Evolutionary conservation across 2,113 vertebrate genomes (phyloP).

Genomic region (Sturnira hondurensis): DNA sequence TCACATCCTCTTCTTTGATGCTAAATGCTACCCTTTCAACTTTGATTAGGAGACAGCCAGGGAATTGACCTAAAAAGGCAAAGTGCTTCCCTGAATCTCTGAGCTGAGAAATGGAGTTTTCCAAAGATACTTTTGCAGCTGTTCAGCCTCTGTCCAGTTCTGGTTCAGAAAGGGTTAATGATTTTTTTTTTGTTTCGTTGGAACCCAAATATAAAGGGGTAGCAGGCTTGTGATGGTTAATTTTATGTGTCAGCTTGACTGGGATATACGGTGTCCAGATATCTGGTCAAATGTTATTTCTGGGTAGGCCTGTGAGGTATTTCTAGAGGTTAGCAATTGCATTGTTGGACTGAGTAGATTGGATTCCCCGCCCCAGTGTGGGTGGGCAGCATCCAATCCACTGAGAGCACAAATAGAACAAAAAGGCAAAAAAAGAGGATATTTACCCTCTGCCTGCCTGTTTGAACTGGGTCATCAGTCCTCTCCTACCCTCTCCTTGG

Average conservation of each 20-base stretch:
- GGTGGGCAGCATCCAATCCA: not conserved
- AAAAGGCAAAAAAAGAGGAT: not conserved
- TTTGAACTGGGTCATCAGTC: not conserved
- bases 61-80: not conserved
- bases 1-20: not conserved
- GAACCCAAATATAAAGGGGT: not conserved
- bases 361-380: not conserved
- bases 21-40: not conserved
- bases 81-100: not conserved
- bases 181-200: not conserved
- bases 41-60: not conserved
- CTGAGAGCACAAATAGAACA: not conserved
- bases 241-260: not conserved
- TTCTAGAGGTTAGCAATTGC: not conserved
- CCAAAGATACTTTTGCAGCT: not conserved
- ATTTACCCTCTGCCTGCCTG: not conserved
- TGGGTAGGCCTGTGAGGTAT: not conserved
- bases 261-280: too few relatives aligned
- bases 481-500: not conserved
- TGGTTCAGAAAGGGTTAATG: not conserved
- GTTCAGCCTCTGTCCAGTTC: not conserved
- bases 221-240: not conserved
- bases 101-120: not conserved
- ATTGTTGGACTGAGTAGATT: not conserved
- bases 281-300: not conserved